Evolutionary conservation across 35 echinoderm and acorn worm species (phyloP), one percentile per base, ranked within the genome.

Genomic region (Apostichopus parvimensis): DNA sequence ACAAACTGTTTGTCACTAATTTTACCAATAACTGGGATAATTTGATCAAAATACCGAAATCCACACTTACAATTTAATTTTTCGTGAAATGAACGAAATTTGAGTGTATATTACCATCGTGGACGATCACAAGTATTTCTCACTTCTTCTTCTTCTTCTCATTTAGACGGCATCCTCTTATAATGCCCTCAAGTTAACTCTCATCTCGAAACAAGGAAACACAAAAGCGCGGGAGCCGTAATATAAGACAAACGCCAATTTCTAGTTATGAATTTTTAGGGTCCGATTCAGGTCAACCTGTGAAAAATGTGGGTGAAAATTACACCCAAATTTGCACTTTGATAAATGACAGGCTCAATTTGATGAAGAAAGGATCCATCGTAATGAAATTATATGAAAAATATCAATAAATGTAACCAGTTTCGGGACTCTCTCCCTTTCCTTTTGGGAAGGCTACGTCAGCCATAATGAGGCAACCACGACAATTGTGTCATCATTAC

Each of bases 21-120:
- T 91, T 91, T 60, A 61, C 86, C 89, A 78, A 91, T 77, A 91
- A 91, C 89, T 79, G 76, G 89, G 76, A 91, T 91, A 91, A 91
- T 91, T 91, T 91, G 89, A 91, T 91, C 89, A 91, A 91, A 91
- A 91, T 91, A 79, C 86, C 89, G 89, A 91, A 91, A 91, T 77
- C 89, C 77, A 90, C 88, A 90, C 88, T 78, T 78, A 78, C 45
- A 90, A 90, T 90, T 90, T 77, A 90, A 90, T 90, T 90, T 78
- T 77, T 90, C 66, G 73, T 78, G 73, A 90, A 90, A 54, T 78
- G 88, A 73, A 90, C 34, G 88, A 90, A 90, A 90, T 78, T 90
- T 73, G 88, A 90, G 89, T 88, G 86, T 68, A 88, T 72, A 88
- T 88, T 88, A 88, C 62, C 68, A 73, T 88, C 86, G 26, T 54